Percentiles rank a stretch among this genome's conserved stretches.
These are phyloP conservation scores for Odontothrips loti DNA, from an alignment of 2,888 invertebrate genomes.

Conservation along the genomic window DNA sequence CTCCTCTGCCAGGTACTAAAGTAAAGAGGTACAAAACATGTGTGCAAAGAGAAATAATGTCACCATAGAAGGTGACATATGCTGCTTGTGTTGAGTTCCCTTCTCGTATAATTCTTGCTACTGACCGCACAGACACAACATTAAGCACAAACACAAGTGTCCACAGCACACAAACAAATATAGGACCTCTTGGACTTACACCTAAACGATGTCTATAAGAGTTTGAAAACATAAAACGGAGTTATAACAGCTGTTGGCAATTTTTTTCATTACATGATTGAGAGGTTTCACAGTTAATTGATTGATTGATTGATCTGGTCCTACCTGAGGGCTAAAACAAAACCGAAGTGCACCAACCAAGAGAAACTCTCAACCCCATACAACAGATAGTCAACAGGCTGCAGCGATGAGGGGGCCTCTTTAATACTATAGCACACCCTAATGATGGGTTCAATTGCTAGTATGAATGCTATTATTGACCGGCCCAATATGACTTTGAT, in stretches of 20 bases:
- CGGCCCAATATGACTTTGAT: conserved; percentile 61
- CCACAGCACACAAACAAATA: conserved; percentile 64
- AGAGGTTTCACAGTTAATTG: too few species aligned
- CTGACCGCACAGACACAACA: conserved; percentile 64
- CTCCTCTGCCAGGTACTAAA: not conserved
- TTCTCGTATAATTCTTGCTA: not conserved
- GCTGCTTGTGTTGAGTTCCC: not conserved
- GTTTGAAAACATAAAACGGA: not conserved
- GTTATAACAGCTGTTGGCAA: too few species aligned
- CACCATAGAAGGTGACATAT: conserved; percentile 5
- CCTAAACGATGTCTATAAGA: not conserved
- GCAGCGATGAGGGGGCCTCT: conserved; percentile 41
- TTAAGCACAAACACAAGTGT: conserved; percentile 62
- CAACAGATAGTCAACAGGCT: conserved; percentile 65
- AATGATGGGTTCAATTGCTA: conserved; percentile 59
- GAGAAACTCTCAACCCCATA: conserved; percentile 66
- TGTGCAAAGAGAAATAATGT: not conserved
- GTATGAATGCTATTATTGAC: conserved; percentile 57
- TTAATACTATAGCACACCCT: conserved; percentile 50
- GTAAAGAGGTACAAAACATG: conserved; percentile 4
- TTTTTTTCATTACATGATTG: too few species aligned
- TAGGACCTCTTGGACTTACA: conserved; percentile 59
- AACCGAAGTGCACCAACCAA: conserved; percentile 79
- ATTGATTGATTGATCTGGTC: conserved; percentile 39
- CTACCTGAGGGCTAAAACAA: conserved; percentile 61